Evolutionary conservation across 1,140 invertebrate genomes (phyloP), one percentile per base, ranked within the genome.

Genomic region (Cyphomyrmex costatus): DNA sequence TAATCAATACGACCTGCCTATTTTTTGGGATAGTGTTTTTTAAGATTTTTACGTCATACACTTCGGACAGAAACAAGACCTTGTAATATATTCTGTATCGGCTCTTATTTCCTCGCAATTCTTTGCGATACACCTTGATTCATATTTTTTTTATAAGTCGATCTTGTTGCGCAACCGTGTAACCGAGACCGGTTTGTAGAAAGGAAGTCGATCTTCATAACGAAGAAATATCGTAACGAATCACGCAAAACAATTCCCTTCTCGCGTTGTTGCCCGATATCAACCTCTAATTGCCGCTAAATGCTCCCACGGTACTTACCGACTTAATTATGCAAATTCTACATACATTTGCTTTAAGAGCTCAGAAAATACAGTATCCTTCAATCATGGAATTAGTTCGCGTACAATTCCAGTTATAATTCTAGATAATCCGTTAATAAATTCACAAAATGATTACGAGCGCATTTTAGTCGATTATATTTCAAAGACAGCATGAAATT

Each of bases 261-360:
- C 36, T 46, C 68, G 36, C 12, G 19, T 42, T 61, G 14, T 12
- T 42, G 2, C 10, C 19, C 24, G 36, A 27, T 4, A 36, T 14
- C 46, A n/a, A 36, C 7, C 12, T 33, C 36, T 83, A 83, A 83
- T 73, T 83, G 42, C 36, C 19, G n/a, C 10, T 83, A 83, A 83
- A 61, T 46, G 12, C 68, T 74, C 36, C 53, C 79, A 60, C 36
- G 68, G 60, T 73, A 53, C 7, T 60, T 46, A 46, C 66, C 68
- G 53, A 49, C 14, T 83, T 74, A 74, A 74, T 60, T 73, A 83
- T 83, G 56, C 53, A 83, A 74, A 83, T 24, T 68, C 51, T 63
- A 24, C 36, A 3, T 5, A 58, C 49, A n/a, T 6, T 58, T 73
- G n/a, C 42, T 27, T 27, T 1, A 14, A 51, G 49, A 21, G 30